phyloP scores from a whole-genome alignment of 2,888 invertebrate genomes.

The Diaperis boleti region DNA sequence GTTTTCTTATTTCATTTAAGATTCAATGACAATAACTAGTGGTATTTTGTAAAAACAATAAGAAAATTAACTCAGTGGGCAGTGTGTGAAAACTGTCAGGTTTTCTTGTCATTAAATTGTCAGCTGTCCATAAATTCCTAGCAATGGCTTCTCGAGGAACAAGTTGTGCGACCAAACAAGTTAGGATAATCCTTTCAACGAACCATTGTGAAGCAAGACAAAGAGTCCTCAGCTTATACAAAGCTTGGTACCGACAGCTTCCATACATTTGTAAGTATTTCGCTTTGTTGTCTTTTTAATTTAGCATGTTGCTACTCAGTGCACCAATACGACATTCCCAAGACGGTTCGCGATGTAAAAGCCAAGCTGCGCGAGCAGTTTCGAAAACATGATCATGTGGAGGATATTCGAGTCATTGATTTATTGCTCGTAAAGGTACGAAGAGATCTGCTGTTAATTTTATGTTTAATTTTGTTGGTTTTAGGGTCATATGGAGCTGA shows the following conservation, averaged over 20 bases:
- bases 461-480: constrained; percentile 48
- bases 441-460: too few species aligned
- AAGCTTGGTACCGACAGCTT: constrained; percentile 93
- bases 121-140: too few species aligned
- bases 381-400: constrained; percentile 78
- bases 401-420: constrained; percentile 90
- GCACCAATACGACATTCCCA: constrained; percentile 85
- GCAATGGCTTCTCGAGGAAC: too few species aligned
- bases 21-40: too few species aligned
- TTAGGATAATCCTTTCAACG: constrained; percentile 87
- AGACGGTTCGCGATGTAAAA: constrained; percentile 76
- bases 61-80: too few species aligned
- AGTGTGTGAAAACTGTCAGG: too few species aligned
- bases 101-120: too few species aligned
- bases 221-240: constrained; percentile 89
- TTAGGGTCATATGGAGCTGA: constrained; percentile 95
- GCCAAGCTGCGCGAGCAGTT: constrained; percentile 85
- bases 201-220: constrained; percentile 82
- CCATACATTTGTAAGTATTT: constrained; percentile 78
- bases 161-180: constrained; percentile 75
- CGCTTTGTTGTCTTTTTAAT: too few species aligned
- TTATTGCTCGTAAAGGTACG: constrained; percentile 84
- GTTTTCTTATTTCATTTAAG: too few species aligned
- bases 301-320: too few species aligned
- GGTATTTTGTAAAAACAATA: too few species aligned